Conservation (phyloP, 1,140 invertebrate species). For the Microplitis demolitor region DNA sequence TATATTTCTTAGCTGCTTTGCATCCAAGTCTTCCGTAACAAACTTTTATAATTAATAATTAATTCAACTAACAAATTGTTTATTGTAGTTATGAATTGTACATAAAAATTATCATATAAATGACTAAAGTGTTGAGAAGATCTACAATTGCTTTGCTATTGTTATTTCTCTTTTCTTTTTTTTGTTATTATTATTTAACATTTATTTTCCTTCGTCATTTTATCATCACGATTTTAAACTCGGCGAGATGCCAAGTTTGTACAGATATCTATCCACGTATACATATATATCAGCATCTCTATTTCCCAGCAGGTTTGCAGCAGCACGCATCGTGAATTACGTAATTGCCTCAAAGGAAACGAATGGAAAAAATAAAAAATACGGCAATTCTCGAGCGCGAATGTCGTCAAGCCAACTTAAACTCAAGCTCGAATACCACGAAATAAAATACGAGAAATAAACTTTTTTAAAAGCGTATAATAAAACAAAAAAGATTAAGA, state of each 20-base stretch:
- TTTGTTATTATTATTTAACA: neutral
- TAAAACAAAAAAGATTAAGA: neutral
- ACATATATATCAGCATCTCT: neutral
- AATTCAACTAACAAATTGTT: too few relatives aligned
- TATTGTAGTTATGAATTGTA: too few relatives aligned
- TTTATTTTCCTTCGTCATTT: neutral
- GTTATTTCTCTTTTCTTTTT: too few relatives aligned
- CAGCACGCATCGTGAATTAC: constrained; percentile 6
- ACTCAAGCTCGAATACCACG: too few relatives aligned
- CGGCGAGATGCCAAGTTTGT: constrained; percentile 4
- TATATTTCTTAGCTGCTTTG: too few relatives aligned
- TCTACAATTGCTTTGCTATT: neutral
- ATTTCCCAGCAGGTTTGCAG: neutral
- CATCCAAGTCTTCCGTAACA: too few relatives aligned
- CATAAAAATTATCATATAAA: too few relatives aligned
- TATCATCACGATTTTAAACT: neutral
- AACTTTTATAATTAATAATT: too few relatives aligned
- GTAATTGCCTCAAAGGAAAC: neutral
- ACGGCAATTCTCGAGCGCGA: constrained; percentile 1
- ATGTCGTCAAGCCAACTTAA: neutral
- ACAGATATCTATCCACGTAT: too few relatives aligned
- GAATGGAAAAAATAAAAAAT: neutral
- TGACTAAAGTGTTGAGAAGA: too few relatives aligned
- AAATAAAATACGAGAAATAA: neutral
- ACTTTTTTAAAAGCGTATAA: neutral